phyloP scores from a whole-genome alignment of 2,797 vertebrate species.

The Onychomys arenicola region DNA sequence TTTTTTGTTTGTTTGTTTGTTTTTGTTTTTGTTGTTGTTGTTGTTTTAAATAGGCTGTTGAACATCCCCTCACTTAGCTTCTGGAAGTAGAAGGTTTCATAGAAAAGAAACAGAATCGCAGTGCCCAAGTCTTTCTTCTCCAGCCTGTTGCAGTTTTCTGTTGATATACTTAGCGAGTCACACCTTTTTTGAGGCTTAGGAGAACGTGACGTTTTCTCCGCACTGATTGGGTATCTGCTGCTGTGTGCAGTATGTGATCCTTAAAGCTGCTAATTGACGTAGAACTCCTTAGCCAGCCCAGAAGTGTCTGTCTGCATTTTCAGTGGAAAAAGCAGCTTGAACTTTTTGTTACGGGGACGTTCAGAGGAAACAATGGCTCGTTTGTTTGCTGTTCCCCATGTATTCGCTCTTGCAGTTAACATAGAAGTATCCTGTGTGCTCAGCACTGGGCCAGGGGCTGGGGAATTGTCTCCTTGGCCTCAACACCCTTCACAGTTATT shows the following conservation, averaged over 20 bases:
- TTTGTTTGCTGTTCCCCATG: slow-evolving; percentile 18
- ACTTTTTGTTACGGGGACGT: background rate
- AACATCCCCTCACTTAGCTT: slow-evolving; percentile 25
- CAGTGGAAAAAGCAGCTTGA: background rate
- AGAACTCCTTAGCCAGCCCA: slow-evolving; percentile 5
- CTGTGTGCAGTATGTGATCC: slow-evolving; percentile 3
- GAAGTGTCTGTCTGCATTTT: background rate
- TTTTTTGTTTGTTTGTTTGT: too few species aligned
- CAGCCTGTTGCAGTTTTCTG: background rate
- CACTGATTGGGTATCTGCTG: background rate
- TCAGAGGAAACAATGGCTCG: slow-evolving; percentile 26
- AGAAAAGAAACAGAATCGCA: slow-evolving; percentile 24
- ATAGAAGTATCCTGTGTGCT: background rate
- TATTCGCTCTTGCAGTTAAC: background rate
- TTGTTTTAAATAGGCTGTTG: too few species aligned
- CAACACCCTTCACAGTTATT: slow-evolving; percentile 5
- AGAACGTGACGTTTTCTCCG: background rate
- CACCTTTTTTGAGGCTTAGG: background rate
- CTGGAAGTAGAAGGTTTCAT: slow-evolving; percentile 22
- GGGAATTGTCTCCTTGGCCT: background rate
- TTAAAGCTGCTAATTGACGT: background rate
- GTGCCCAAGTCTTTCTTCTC: slow-evolving; percentile 5
- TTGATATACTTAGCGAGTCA: slow-evolving; percentile 35
- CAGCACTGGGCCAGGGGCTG: background rate
- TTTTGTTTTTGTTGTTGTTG: too few species aligned